Evolutionary conservation across 2,888 invertebrate species (phyloP).

Genomic region (Sericinus montela): DNA sequence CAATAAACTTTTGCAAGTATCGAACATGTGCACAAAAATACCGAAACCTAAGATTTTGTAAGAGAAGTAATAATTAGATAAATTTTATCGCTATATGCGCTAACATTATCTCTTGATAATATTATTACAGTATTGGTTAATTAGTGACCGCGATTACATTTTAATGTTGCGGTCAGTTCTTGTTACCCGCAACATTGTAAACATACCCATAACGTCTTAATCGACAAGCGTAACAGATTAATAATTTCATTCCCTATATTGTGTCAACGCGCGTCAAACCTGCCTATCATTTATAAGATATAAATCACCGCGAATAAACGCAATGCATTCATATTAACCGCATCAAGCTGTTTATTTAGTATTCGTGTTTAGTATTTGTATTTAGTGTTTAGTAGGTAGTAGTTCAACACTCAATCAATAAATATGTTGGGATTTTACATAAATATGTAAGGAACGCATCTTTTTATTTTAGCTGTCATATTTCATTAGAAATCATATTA

Average conservation of each 20-base stretch:
- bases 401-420: conserved; percentile 1
- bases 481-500: not conserved
- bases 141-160: conserved; percentile 12
- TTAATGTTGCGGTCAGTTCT: conserved; percentile 14
- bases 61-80: too few species aligned
- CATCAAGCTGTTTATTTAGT: too few species aligned
- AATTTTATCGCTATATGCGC: too few species aligned
- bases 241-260: not conserved
- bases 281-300: not conserved
- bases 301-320: conserved; percentile 8
- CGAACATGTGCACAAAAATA: too few species aligned
- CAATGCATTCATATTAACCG: too few species aligned
- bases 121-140: conserved; percentile 9
- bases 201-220: conserved; percentile 5
- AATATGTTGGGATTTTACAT: not conserved
- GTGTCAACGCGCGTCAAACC: not conserved
- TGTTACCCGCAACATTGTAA: conserved; percentile 12
- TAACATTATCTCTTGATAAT: conserved; percentile 12
- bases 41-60: too few species aligned
- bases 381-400: not conserved
- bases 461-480: not conserved
- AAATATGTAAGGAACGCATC: not conserved
- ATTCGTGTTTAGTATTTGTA: too few species aligned
- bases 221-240: not conserved
- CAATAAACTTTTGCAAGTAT: too few species aligned